Evolutionary conservation across 2,113 vertebrate species (phyloP).

Genomic region (Natator depressus): DNA sequence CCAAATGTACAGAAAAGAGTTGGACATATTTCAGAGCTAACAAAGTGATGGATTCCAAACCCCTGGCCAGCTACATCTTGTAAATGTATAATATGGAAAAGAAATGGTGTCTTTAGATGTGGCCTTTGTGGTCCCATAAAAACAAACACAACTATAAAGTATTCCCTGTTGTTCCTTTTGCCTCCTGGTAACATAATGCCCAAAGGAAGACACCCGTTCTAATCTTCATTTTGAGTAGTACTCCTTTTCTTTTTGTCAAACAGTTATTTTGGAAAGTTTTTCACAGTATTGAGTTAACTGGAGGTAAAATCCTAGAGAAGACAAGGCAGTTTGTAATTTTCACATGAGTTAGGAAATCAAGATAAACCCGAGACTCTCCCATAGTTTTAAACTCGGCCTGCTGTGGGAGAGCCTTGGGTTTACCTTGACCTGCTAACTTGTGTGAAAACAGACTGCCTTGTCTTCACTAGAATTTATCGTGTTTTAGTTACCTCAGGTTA

Average conservation of each 20-base stretch:
- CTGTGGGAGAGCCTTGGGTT: not conserved
- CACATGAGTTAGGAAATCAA: not conserved
- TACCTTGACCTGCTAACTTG: not conserved
- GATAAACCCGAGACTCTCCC: not conserved
- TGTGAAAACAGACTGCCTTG: not conserved
- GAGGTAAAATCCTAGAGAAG: not conserved
- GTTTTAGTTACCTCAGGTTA: not conserved
- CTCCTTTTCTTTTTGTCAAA: not conserved
- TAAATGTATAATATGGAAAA: not conserved
- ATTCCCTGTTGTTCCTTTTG: not conserved
- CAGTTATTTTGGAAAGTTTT: slow-evolving; percentile 21
- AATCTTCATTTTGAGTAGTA: not conserved
- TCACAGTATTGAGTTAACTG: not conserved
- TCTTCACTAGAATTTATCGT: not conserved
- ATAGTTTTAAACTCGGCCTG: not conserved
- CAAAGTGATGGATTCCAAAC: not conserved
- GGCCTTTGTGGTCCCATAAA: not conserved
- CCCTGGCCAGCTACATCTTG: not conserved
- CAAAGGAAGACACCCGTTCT: not conserved
- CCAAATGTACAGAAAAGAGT: not conserved
- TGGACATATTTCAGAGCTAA: not conserved
- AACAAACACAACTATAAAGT: not conserved
- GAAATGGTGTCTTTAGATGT: not conserved
- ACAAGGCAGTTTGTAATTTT: not conserved
- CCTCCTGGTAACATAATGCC: not conserved